Evolutionary conservation across 1,140 invertebrate species (phyloP), one percentile per base, ranked within the genome.

Genomic region (Drosophila biarmipes): DNA sequence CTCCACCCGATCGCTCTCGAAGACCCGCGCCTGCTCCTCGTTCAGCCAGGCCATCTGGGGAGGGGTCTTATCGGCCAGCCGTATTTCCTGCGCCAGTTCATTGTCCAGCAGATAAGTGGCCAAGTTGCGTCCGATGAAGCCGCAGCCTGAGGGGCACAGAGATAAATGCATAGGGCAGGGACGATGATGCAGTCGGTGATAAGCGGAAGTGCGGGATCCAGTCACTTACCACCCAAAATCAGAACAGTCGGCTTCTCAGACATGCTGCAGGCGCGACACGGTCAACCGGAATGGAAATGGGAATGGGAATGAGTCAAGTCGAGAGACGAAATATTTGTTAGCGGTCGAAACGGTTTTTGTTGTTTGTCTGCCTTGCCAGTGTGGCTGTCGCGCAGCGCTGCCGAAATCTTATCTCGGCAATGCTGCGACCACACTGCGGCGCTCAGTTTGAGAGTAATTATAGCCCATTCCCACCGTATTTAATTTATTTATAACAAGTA

Each of bases 31-130:
- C 87, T 98, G 97, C 71, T 93, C 92, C 11, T 93, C 92, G 91
- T 97, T 98, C 6, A 98, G 92, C 96, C 97, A 98, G 5, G 97
- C 97, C 80, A 97, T 96, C 92, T 97, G 96, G 2, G 97, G 97
- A 27, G 97, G 97, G 15, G 97, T 97, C 93, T 98, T 98, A 93
- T 98, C 97, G 63, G 97, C 96, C 49, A 98, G 95, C 82, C 96
- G 94, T 38, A 98, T 92, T 91, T 94, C 93, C 69, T 95, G 95
- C 37, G 95, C 95, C 75, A 97, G 92, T 79, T 97, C 94, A 93
- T 97, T 96, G 51, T 93, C 93, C 74, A 98, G 92, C 78, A 98
- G 93, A 92, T 96, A 96, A 61, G 96, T 94, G 53, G 97, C 95
- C 68, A 98, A 93, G 93, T 98, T 96, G 80, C 97, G 95, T 59